These are phyloP conservation scores for Didymodactylos carnosus DNA, from an alignment of 2,888 invertebrate genomes.

Conservation along the genomic window DNA sequence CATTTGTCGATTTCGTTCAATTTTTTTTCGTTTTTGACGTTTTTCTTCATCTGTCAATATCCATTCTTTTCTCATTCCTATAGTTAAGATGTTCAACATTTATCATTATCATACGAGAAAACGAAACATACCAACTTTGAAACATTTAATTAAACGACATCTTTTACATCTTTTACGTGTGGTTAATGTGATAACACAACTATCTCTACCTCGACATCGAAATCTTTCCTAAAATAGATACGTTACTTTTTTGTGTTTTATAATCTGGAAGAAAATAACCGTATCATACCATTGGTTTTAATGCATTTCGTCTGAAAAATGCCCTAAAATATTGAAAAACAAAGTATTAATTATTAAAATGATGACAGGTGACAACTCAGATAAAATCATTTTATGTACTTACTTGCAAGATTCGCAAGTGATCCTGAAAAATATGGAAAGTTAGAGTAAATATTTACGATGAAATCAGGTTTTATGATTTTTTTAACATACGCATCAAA, in stretches of 20 bases:
- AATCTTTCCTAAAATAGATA: neutral
- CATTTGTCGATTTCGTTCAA: neutral
- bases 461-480: no score
- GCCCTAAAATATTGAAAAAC: no score
- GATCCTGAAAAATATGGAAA: no score
- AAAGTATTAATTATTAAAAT: no score
- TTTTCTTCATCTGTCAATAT: neutral
- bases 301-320: neutral
- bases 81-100: no score
- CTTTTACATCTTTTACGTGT: neutral
- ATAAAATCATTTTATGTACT: no score
- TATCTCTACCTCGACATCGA: neutral
- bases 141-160: neutral
- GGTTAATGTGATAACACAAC: neutral
- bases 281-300: neutral
- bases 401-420: neutral
- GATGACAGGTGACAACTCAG: no score
- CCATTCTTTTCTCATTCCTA: neutral
- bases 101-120: no score
- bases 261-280: no score
- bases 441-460: no score
- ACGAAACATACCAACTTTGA: neutral
- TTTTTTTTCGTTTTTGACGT: neutral
- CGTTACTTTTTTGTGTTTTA: neutral
- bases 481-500: neutral